Base-by-base conservation (phyloP, 2,888 invertebrate species). In the Dolichomitus sp. region DNA sequence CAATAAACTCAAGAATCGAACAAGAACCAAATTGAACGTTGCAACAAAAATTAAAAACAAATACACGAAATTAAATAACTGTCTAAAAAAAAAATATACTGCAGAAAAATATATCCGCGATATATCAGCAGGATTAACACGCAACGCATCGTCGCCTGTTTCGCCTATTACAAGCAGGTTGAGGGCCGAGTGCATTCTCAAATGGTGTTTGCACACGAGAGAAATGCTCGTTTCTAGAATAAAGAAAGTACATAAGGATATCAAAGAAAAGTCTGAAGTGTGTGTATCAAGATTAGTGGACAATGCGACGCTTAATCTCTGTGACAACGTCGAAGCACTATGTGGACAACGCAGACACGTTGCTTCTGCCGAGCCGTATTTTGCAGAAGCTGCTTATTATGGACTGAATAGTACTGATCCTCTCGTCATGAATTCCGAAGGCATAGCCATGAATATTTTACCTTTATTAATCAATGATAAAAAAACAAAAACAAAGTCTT, bases 391-490 rank as follows among this genome's bases (percentile, higher is more conserved):
- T n/a, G 19, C 75, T 37, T 80, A 80, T 23, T 40, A 74, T 19
- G 30, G 42, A 23, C 30, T 37, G 0, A 40, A 40, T 12, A 12
- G 23, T 4, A 27, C n/a, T 30, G 30, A 69, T 27, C 19, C 75
- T 17, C 74, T 80, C 30, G 27, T 73, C 12, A 59, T 80, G 27
- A 74, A 74, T 57, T 40, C 73, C 42, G 48, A 27, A 48, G 80
- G 80, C 19, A 37, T 74, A 68, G 68, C 80, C 14, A 57, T 14
- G 12, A 74, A 80, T 45, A 80, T 80, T 42, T 61, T 80, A 17
- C 80, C 70, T 19, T 48, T 48, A 48, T 61, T 76, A 40, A 14
- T 30, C 11, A 48, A 27, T n/a, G 50, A 14, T 14, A 42, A 23
- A 23, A 76, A 76, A 37, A 42, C 30, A 40, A 48, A 17, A 30